Evolutionary conservation across 2,797 vertebrate genomes (phyloP), one percentile per base, ranked within the genome.

Genomic region (Avahi laniger): DNA sequence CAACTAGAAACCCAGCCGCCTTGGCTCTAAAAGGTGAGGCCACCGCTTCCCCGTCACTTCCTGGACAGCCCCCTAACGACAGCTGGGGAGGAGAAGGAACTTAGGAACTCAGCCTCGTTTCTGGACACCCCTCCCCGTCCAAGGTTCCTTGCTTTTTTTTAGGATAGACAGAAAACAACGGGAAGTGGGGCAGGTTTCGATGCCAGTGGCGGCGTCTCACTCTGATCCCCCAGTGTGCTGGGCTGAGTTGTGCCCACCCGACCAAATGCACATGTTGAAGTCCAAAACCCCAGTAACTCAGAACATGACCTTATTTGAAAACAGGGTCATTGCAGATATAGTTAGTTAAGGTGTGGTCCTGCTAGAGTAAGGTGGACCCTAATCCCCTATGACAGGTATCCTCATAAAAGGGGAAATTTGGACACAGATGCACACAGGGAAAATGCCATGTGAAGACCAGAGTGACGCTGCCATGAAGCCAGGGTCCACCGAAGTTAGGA

Each of bases 381-480:
- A 22, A 28, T 24, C 30, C 13, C 5, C 1, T 13, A 41, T 17
- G 35, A 26, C 10, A 0, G 41, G 2, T 14, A 2, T 46, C 57
- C 6, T 75, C 15, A 76, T 24, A 6, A 50, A 65, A 33, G 17
- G n/a, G 30, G 5, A 14, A 20, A 3, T 24, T 4, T 72, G 48
- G 61, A n/a, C 35, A 26, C 43, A 26, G 14, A 82, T 5, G 17
- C 18, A 35, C 18, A 46, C 24, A 48, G 15, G 33, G 15, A 48
- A 50, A 50, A 13, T 6, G 26, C 2, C 15, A 0, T 0, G 1
- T 7, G 52, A 7, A 13, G 57, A 8, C 0, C 1, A 15, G 24
- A 20, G 30, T 3, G 20, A 33, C 2, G 20, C 4, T 8, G 28
- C 9, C 15, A 33, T 0, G 5, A 90, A 15, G 12, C 41, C 14